phyloP scores from a whole-genome alignment of 2,113 vertebrate species.

The Scophthalmus maximus region DNA sequence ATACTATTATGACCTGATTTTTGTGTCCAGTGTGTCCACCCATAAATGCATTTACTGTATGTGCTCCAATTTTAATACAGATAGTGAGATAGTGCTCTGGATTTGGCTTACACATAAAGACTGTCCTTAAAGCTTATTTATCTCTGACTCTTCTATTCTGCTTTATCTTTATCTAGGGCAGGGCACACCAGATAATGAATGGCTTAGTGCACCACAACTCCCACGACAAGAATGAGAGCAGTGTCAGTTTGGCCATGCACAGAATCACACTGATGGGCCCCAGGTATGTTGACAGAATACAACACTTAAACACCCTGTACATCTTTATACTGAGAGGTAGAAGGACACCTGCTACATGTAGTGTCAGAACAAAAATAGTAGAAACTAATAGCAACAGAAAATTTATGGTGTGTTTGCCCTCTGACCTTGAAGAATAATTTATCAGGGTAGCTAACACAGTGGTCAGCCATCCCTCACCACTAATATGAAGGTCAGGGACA shows the following conservation, averaged over 20 bases:
- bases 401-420: neutral
- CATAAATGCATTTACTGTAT: neutral
- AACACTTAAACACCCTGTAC: neutral
- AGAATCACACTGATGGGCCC: slow-evolving; percentile 84
- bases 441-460: slow-evolving; percentile 3
- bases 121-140: neutral
- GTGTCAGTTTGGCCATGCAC: slow-evolving; percentile 81
- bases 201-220: slow-evolving; percentile 57
- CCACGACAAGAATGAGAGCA: slow-evolving; percentile 66
- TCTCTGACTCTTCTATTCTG: slow-evolving; percentile 6
- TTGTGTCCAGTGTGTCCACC: neutral
- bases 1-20: neutral
- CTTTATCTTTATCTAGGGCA: slow-evolving; percentile 55
- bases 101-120: slow-evolving; percentile 1
- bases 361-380: neutral
- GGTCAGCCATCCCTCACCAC: slow-evolving; percentile 3
- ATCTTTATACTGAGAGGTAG: neutral
- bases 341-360: neutral
- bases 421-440: slow-evolving; percentile 29
- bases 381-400: neutral
- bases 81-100: neutral
- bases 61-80: neutral
- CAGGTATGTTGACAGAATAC: slow-evolving; percentile 81
- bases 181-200: slow-evolving; percentile 64
- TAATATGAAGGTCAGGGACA: slow-evolving; percentile 26